Evolutionary conservation across 2,888 invertebrate species (phyloP).

Genomic region (Gymnoscelis rufifasciata): DNA sequence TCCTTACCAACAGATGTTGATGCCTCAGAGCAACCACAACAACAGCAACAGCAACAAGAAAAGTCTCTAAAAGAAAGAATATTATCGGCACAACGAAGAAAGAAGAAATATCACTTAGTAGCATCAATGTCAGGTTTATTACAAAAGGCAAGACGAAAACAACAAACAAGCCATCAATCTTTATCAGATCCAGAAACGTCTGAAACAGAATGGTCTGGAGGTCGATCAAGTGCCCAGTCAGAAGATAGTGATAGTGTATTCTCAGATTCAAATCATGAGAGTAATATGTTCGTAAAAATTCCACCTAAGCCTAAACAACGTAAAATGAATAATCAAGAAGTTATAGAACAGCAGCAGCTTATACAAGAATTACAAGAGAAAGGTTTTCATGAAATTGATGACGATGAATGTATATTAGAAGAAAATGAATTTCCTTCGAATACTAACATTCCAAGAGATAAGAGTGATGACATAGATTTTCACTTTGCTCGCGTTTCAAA

Average conservation of each 20-base stretch:
- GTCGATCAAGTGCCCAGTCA: slow-evolving; percentile 83
- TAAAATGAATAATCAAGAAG: slow-evolving; percentile 71
- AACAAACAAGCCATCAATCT: slow-evolving; percentile 80
- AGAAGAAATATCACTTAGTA: slow-evolving; percentile 89
- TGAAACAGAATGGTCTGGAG: slow-evolving; percentile 84
- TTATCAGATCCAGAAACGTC: slow-evolving; percentile 88
- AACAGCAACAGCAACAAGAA: slow-evolving; percentile 70
- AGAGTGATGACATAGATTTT: slow-evolving; percentile 74
- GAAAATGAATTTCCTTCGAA: slow-evolving; percentile 50
- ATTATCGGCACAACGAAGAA: slow-evolving; percentile 77
- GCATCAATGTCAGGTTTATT: slow-evolving; percentile 91
- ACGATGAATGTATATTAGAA: slow-evolving; percentile 54
- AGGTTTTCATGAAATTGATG: slow-evolving; percentile 57
- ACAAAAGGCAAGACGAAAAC: slow-evolving; percentile 89
- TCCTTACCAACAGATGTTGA: slow-evolving; percentile 87
- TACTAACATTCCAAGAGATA: slow-evolving; percentile 58
- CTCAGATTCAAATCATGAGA: slow-evolving; percentile 83
- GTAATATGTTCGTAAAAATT: slow-evolving; percentile 82
- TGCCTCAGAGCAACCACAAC: slow-evolving; percentile 71
- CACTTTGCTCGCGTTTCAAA: slow-evolving; percentile 77
- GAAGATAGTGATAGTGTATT: slow-evolving; percentile 87
- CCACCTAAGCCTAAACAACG: slow-evolving; percentile 65
- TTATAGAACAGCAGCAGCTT: slow-evolving; percentile 70
- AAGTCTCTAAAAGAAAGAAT: slow-evolving; percentile 69
- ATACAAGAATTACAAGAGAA: slow-evolving; percentile 72